A percentile compares a stretch with the other conserved stretches of the same genome.
Conservation (phyloP, 2,113 vertebrate genomes). For the Thamnophis sirtalis region DNA sequence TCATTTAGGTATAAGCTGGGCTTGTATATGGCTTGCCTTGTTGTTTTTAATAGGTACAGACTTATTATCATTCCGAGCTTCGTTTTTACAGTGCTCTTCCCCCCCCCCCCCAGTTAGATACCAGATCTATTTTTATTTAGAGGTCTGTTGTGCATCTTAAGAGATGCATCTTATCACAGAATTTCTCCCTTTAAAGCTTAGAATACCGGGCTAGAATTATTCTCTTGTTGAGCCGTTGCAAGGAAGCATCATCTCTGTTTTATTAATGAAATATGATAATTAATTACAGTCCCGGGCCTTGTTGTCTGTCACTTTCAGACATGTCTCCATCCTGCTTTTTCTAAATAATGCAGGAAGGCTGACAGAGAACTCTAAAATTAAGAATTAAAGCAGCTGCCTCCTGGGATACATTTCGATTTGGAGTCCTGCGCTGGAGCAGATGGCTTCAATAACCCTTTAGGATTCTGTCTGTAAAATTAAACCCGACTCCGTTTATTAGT, state of each 20-base stretch:
- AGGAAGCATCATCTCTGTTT: neutral
- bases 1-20: neutral
- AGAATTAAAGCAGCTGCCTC: neutral
- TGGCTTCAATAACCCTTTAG: neutral
- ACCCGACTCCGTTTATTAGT: neutral
- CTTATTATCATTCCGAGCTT: neutral
- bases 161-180: neutral
- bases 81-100: neutral
- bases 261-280: neutral
- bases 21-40: neutral
- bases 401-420: neutral
- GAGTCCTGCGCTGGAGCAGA: neutral
- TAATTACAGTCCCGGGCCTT: neutral
- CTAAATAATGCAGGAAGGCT: neutral
- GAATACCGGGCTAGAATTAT: neutral
- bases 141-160: neutral
- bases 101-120: neutral
- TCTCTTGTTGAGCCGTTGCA: neutral
- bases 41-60: neutral
- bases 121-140: neutral
- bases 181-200: neutral
- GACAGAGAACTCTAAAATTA: neutral
- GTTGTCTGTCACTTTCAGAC: neutral
- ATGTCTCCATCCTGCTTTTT: neutral
- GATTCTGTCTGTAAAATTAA: neutral